Evolutionary conservation across 2,113 vertebrate species (phyloP), one percentile per base, ranked within the genome.

Genomic region (Henicopernis longicauda): DNA sequence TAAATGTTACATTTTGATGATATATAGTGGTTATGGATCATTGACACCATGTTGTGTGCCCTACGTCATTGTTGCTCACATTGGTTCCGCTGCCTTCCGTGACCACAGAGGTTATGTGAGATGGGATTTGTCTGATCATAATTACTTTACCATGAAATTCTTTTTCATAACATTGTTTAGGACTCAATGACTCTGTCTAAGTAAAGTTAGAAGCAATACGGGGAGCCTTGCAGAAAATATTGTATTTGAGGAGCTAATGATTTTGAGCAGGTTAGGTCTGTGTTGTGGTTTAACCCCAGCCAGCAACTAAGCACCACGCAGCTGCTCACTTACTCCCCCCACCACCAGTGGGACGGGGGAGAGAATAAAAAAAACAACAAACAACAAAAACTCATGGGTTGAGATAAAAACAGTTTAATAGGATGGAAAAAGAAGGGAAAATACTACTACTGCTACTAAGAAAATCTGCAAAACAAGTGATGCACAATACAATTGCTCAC

Each of bases 181-280:
- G 9, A 34, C 20, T 80, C 0, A 0, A 3, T 86, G n/a, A 23
- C 10, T 47, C 31, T n/a, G 10, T n/a, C 61, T 81, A 36, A 78
- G 58, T 67, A 42, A 61, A 77, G 17, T 44, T 89, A 78, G 59
- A 93, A 83, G 19, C 10, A 86, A 2, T 57, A 59, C 3, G 55
- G 17, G n/a, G 5, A 86, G 9, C 13, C 57, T 47, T 81, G 67
- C 6, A 27, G 34, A 95, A 78, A 45, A 44, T 17, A 44, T 2
- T 69, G 7, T 29, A 34, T 44, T 87, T 87, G 21, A 81, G 38
- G 14, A 72, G 7, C 26, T 52, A 73, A 23, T 52, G 44, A 52
- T 61, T 80, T 92, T 81, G 10, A 73, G 17, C 10, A 61, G 54
- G 25, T 73, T 40, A 66, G 17, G 5, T 86, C 29, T 83, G 13